A percentile compares a stretch with the other conserved stretches of the same genome.
These are phyloP conservation scores for Coranthus polyacanthus DNA, from an alignment of 2,797 vertebrate genomes.

Conservation along the genomic window DNA sequence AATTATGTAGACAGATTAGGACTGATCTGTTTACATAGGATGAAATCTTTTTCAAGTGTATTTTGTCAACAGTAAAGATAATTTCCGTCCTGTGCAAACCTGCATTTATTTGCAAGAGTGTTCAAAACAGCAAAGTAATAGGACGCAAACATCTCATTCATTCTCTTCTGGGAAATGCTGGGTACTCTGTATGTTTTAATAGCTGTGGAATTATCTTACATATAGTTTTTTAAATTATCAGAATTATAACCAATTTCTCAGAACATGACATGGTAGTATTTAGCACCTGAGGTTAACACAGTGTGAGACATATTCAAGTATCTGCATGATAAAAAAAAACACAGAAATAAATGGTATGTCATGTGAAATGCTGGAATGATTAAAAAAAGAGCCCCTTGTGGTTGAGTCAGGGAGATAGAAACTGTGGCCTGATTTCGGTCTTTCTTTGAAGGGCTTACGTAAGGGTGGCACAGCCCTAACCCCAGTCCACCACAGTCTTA, in stretches of 20 bases:
- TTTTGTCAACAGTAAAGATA: too few species aligned
- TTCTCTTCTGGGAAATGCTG: too few species aligned
- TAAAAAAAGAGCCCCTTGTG: not conserved
- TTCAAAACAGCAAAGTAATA: too few species aligned
- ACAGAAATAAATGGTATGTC: not conserved
- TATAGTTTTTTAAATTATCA: too few species aligned
- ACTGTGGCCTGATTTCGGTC: conserved; percentile 37
- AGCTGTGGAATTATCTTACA: too few species aligned
- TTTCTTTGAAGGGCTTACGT: conserved; percentile 69
- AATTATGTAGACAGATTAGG: too few species aligned
- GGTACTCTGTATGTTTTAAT: not conserved
- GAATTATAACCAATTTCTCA: too few species aligned
- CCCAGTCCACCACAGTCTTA: conserved; percentile 33
- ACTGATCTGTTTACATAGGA: too few species aligned
- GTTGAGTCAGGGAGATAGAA: conserved; percentile 12
- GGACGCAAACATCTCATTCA: too few species aligned
- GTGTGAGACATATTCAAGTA: not conserved
- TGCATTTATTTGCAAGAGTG: too few species aligned
- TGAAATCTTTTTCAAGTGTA: too few species aligned
- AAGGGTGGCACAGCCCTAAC: conserved; percentile 69
- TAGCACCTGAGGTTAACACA: not conserved
- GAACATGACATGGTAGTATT: not conserved
- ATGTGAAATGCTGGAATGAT: not conserved
- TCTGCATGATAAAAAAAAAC: not conserved
- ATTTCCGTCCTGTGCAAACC: too few species aligned